phyloP scores from a whole-genome alignment of 2,797 vertebrate genomes.

The Xenentodon cancila region DNA sequence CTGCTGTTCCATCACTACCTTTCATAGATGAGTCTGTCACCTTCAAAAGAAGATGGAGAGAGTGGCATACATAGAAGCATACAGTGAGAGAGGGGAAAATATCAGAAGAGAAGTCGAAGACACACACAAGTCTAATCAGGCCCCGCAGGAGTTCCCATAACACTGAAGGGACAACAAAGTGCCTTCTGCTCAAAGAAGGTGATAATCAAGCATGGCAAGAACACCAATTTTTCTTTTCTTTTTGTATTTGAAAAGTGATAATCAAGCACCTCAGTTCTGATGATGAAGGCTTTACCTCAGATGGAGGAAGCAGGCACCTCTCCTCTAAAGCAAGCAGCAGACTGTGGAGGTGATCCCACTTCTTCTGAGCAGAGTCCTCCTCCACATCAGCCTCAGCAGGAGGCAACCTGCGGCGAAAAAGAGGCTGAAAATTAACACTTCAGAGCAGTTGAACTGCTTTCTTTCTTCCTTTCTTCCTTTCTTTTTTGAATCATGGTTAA shows the following conservation, averaged over 20 bases:
- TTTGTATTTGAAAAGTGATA: conserved; percentile 53
- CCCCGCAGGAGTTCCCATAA: conserved; percentile 59
- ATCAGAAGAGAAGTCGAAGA: conserved; percentile 17
- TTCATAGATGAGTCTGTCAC: conserved; percentile 77
- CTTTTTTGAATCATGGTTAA: too few relatives aligned
- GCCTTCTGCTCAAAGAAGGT: conserved; percentile 60
- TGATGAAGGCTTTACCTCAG: conserved; percentile 50
- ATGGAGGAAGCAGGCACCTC: conserved; percentile 50
- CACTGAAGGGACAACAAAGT: conserved; percentile 53
- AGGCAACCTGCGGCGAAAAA: conserved; percentile 42
- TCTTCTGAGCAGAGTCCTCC: conserved; percentile 50
- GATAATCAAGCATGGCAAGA: conserved; percentile 62
- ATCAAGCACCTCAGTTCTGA: conserved; percentile 50
- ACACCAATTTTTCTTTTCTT: conserved; percentile 29
- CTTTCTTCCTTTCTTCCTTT: background rate
- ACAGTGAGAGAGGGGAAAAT: conserved; percentile 8
- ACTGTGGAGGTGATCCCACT: conserved; percentile 72
- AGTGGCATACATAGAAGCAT: background rate
- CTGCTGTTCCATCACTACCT: conserved; percentile 64
- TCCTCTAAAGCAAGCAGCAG: conserved; percentile 63
- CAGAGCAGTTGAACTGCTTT: too few relatives aligned
- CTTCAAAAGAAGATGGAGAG: conserved; percentile 66
- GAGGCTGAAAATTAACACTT: conserved; percentile 11
- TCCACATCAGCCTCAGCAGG: conserved; percentile 39
- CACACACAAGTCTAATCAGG: conserved; percentile 30